A percentile compares a stretch with the other conserved stretches of the same genome.
Conservation (phyloP, 2,888 invertebrate genomes). For the Agonopterix arenella region DNA sequence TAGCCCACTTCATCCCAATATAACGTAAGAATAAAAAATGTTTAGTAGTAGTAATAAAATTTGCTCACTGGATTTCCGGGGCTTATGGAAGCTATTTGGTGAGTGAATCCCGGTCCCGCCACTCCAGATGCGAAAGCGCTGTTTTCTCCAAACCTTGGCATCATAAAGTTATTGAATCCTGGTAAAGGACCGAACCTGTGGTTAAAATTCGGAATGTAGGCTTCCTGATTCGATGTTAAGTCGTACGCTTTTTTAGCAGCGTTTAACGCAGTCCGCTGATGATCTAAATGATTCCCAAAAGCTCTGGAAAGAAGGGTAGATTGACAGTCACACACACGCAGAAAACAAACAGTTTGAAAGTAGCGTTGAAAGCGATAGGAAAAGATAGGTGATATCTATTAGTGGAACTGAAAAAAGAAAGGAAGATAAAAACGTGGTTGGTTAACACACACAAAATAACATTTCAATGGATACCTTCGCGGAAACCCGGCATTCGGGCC, state of each 20-base stretch:
- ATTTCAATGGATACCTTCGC: background rate
- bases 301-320: conserved; percentile 42
- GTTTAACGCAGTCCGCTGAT: conserved; percentile 48
- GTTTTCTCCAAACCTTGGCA: conserved; percentile 17
- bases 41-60: no score
- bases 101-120: conserved; percentile 69
- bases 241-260: conserved; percentile 63
- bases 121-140: conserved; percentile 73
- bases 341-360: conserved; percentile 5
- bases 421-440: background rate
- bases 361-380: conserved; percentile 15
- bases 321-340: conserved; percentile 17
- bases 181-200: conserved; percentile 38
- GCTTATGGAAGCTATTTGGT: conserved; percentile 76
- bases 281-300: conserved; percentile 44
- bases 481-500: background rate
- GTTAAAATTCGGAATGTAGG: conserved; percentile 39
- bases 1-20: no score
- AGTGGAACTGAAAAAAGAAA: conserved; percentile 1
- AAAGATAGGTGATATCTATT: conserved; percentile 3
- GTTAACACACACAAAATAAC: background rate
- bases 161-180: conserved; percentile 15
- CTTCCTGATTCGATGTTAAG: conserved; percentile 43
- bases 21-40: no score
- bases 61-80: conserved; percentile 78